Percentiles rank a stretch among this genome's conserved stretches.
Conservation (phyloP, 2,113 vertebrate species). For the Benitochromis conjunctus region DNA sequence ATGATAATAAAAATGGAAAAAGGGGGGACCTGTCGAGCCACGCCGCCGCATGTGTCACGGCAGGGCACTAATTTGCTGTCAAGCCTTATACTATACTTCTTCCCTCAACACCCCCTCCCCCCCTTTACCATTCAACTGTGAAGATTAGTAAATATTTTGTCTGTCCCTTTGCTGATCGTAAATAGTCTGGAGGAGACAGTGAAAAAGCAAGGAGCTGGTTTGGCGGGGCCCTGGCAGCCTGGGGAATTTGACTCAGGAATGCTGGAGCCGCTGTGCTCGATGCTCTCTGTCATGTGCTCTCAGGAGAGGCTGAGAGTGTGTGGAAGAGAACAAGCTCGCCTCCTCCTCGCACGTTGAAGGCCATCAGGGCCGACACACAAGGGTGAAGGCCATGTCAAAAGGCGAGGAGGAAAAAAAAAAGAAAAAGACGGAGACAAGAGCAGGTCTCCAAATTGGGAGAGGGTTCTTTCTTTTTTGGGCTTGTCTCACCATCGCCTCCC, state of each 20-base stretch:
- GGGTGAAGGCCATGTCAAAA: constrained; percentile 41
- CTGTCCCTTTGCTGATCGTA: constrained; percentile 58
- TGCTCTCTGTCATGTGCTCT: constrained; percentile 52
- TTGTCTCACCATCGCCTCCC: not conserved
- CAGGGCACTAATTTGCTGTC: constrained; percentile 76
- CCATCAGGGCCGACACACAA: constrained; percentile 20
- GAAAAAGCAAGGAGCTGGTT: not conserved
- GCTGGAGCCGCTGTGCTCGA: constrained; percentile 38
- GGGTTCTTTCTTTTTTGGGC: constrained; percentile 7
- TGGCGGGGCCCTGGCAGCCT: constrained; percentile 10
- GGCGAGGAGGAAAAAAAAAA: not conserved
- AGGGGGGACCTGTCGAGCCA: constrained; percentile 68
- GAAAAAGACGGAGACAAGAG: constrained; percentile 8
- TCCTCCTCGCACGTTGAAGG: constrained; percentile 1
- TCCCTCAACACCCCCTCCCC: not conserved
- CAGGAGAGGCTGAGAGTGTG: constrained; percentile 14
- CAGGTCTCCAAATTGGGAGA: constrained; percentile 11
- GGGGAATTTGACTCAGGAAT: constrained; percentile 38
- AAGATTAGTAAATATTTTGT: constrained; percentile 73
- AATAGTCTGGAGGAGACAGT: constrained; percentile 47
- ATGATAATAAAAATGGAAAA: constrained; percentile 75
- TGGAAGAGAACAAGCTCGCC: not conserved
- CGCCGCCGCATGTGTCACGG: constrained; percentile 66
- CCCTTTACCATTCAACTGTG: constrained; percentile 30
- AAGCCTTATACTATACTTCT: constrained; percentile 53